Evolutionary conservation across 2,113 vertebrate species (phyloP).

Genomic region (Zosterops borbonicus): DNA sequence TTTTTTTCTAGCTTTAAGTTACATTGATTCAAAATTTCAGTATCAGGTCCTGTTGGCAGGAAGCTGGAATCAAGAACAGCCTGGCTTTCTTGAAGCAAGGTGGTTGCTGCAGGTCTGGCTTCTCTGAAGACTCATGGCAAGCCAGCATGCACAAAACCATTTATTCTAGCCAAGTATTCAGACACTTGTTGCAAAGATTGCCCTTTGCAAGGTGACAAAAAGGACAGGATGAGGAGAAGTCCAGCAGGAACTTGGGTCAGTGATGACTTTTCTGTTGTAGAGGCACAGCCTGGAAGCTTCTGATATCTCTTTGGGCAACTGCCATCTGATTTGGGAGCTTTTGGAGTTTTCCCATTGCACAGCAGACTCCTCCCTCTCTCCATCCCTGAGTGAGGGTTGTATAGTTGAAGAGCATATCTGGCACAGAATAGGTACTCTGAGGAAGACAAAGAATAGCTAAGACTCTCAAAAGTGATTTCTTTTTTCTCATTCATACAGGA

Average conservation of each 20-base stretch:
- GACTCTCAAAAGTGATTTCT: not conserved
- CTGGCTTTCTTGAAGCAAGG: not conserved
- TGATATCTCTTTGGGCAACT: not conserved
- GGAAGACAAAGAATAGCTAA: not conserved
- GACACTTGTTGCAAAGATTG: not conserved
- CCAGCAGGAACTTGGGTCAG: not conserved
- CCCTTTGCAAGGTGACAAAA: not conserved
- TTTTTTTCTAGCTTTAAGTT: not conserved
- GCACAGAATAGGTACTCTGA: not conserved
- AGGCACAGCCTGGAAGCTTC: not conserved
- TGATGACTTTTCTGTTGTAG: not conserved
- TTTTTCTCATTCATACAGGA: conserved; percentile 5
- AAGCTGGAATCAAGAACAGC: not conserved
- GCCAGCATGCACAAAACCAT: not conserved
- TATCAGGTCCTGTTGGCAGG: not conserved
- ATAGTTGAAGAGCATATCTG: not conserved
- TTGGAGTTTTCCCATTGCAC: not conserved
- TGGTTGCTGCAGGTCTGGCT: not conserved
- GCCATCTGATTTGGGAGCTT: not conserved
- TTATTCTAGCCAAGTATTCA: not conserved
- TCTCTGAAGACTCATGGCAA: not conserved
- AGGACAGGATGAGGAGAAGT: not conserved
- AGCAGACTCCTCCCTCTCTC: not conserved
- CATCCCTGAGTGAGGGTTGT: not conserved
- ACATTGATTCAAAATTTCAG: not conserved